Base-by-base conservation (phyloP, 2,113 vertebrate species). In the Oryzias melastigma region DNA sequence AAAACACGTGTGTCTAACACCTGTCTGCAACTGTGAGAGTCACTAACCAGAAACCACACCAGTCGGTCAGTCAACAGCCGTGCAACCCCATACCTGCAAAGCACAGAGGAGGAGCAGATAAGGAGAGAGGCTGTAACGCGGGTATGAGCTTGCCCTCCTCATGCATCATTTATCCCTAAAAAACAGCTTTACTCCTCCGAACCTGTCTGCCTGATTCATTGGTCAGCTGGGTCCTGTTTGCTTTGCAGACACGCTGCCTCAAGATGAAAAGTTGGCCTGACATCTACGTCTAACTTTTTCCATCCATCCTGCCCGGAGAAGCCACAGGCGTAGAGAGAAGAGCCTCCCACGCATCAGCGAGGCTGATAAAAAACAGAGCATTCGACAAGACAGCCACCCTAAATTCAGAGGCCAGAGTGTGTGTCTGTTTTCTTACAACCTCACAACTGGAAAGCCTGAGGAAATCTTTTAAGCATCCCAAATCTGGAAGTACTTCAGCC, bases 321-420 rank as follows among this genome's bases (percentile, higher is more conserved):
- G 71, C 69, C 68, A 61, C 63, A 82, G 71, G 53, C 44, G 24
- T 35, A 49, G 43, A 53, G 65, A 82, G 68, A 75, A 25, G 68
- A 78, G 72, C 64, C 81, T 84, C 85, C 84, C 74, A 83, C 76
- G 41, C 81, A 72, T 70, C 62, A 71, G 77, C 5, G 27, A 73
- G 72, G 62, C 81, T 88, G 87, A 90, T 80, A 85, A 63, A 87
- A 85, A 86, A 63, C 87, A 87, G 82, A 88, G 62, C 81, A 48
- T 10, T 20, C 68, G 50, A 57, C 51, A 60, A 77, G 70, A 79
- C 78, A 83, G 80, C 81, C 68, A 67, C 50, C 44, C 78, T 81
- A 75, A 86, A 86, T 86, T 83, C 82, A 52, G 60, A 61, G 51
- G 49, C n/a, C 40, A 20, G 49, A 7, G 17, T 4, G 1, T 24